Conservation (phyloP, 2,113 vertebrate species). For the Apaloderma vittatum region DNA sequence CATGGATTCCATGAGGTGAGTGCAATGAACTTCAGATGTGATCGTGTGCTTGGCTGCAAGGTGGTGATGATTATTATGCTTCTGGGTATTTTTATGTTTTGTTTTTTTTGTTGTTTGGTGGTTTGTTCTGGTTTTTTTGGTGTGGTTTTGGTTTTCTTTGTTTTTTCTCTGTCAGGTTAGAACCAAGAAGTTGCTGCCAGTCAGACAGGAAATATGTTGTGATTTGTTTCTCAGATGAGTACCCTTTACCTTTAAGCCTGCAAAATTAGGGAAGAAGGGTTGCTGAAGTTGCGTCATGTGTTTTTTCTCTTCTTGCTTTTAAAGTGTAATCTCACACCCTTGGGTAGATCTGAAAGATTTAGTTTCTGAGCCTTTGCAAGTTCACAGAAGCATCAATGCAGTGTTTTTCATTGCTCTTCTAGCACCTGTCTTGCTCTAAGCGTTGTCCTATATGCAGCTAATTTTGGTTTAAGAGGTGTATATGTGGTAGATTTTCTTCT, state of each 20-base stretch:
- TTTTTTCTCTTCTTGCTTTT: neutral
- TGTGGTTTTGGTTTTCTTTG: neutral
- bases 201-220: neutral
- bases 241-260: neutral
- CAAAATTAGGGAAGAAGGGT: neutral
- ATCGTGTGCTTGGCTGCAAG: neutral
- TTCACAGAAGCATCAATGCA: neutral
- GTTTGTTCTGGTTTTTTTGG: too few relatives aligned
- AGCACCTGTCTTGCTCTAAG: neutral
- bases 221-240: neutral
- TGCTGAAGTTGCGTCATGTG: neutral
- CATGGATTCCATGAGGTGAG: conserved; percentile 96
- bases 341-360: neutral
- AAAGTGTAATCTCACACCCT: neutral
- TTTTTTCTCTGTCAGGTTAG: neutral
- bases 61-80: neutral
- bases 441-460: neutral
- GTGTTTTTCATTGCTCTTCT: neutral
- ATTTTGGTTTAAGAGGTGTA: neutral
- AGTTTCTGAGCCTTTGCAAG: neutral
- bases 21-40: neutral
- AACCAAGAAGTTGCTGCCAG: neutral
- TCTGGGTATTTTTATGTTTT: neutral
- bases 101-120: neutral
- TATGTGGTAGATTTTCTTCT: neutral